phyloP scores from a whole-genome alignment of 2,888 invertebrate genomes.

The Pachliopta kotzebuea region DNA sequence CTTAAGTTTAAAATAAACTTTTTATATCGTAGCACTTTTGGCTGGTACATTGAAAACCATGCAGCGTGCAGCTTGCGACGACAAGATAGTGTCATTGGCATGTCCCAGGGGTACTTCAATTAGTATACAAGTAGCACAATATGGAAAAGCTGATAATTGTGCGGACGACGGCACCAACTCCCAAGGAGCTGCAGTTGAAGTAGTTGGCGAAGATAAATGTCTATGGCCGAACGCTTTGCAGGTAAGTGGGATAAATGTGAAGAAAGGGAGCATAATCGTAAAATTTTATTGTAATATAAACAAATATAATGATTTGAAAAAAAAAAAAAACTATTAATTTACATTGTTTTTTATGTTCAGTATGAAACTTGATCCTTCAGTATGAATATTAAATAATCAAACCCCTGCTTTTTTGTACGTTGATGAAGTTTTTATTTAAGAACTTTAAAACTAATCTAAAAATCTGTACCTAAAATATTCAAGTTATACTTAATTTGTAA shows the following conservation, averaged over 20 bases:
- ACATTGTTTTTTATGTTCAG: no score
- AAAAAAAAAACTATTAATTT: no score
- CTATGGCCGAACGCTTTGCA: conserved; percentile 85
- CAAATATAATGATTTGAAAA: no score
- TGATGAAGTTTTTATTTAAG: no score
- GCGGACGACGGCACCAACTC: conserved; percentile 48
- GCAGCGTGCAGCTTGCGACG: conserved; percentile 94
- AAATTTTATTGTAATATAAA: no score
- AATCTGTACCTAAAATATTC: no score
- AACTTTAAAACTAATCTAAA: no score
- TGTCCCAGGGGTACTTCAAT: conserved; percentile 97
- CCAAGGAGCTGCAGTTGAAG: conserved; percentile 47
- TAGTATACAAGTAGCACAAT: conserved; percentile 92
- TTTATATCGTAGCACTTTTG: conserved; percentile 84
- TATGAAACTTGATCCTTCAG: no score
- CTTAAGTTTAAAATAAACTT: background rate
- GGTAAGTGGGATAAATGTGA: conserved; percentile 72
- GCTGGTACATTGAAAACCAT: conserved; percentile 93
- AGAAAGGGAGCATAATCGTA: background rate
- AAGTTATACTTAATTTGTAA: no score
- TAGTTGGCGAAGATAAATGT: conserved; percentile 78
- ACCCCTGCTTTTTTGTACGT: no score
- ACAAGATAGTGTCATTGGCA: conserved; percentile 89
- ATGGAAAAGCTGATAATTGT: conserved; percentile 83
- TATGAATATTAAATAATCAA: no score